These are phyloP conservation scores for Lutraria rhynchaena DNA, from an alignment of 1,140 invertebrate species.

Conservation along the genomic window DNA sequence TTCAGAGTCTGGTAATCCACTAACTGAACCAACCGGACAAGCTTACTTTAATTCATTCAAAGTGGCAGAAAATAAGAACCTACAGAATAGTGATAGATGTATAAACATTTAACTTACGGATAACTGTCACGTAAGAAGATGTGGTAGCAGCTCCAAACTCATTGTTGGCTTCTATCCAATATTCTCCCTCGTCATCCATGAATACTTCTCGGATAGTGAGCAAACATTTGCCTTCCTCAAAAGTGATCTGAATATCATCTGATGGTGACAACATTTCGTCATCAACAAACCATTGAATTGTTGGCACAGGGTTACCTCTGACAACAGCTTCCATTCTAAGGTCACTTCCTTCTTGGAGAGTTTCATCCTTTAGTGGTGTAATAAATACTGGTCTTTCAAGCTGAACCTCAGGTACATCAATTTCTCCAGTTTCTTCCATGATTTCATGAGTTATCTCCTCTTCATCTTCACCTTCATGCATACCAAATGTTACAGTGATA, in stretches of 20 bases:
- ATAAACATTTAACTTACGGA: constrained; percentile 72
- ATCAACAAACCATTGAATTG: constrained; percentile 79
- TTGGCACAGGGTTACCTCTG: constrained; percentile 73
- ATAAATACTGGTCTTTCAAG: constrained; percentile 77
- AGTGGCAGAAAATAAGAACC: no score
- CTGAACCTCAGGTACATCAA: constrained; percentile 49
- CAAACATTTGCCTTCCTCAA: constrained; percentile 69
- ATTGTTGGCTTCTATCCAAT: constrained; percentile 78
- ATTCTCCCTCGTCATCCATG: constrained; percentile 80
- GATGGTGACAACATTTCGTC: constrained; percentile 74
- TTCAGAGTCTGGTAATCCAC: no score
- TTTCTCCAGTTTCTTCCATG: constrained; percentile 55
- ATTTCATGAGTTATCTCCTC: constrained; percentile 51
- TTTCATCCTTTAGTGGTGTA: constrained; percentile 74
- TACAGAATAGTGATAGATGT: no score
- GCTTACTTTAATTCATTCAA: no score
- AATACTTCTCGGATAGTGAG: constrained; percentile 78
- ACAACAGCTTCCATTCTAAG: constrained; percentile 75
- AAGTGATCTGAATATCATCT: constrained; percentile 76
- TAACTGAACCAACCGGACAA: no score
- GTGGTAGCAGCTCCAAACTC: constrained; percentile 76
- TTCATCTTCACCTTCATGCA: constrained; percentile 60
- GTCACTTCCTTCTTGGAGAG: constrained; percentile 73
- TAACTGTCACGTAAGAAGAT: constrained; percentile 78
- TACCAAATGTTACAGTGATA: constrained; percentile 56